Evolutionary conservation across 2,113 vertebrate genomes (phyloP), one percentile per base, ranked within the genome.

Genomic region (Salminus brasiliensis): DNA sequence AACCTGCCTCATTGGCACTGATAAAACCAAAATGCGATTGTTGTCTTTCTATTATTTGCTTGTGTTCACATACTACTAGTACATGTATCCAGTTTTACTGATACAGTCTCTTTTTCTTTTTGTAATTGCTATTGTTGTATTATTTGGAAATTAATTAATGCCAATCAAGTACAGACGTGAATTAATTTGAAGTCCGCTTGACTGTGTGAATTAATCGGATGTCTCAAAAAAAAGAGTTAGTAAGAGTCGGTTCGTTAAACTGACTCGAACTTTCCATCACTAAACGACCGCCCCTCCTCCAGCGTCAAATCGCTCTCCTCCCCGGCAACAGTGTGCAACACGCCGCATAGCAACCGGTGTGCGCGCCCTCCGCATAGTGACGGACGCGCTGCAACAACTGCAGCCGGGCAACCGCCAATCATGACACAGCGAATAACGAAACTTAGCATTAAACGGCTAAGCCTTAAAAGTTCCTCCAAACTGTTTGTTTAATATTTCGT

Each of bases 331-430:
- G 71, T 25, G 55, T 30, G 45, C 65, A 82, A 65, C 80, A 72
- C 75, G 65, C 57, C 66, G 80, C 85, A 86, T 81, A 79, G 81
- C 84, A 83, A 83, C 81, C 74, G 29, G 43, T 27, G 11, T 39
- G 57, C 79, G 53, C 79, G 29, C 53, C 25, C 65, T 25, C 41
- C 78, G 78, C 79, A 84, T 74, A 81, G 57, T 71, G 57, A 84
- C 83, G 73, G 79, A 55, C 63, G 65, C 32, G 21, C 30, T 55
- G 39, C 6, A 67, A 49, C 29, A 53, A 43, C 53, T 60, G 78
- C 67, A 73, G 16, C 34, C 43, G 13, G 63, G 27, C 52, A 75
- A 74, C 75, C 70, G 45, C 76, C 27, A 73, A 45, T 27, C 55
- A 74, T 75, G 65, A 81, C 83, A 47, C 69, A 69, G 52, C 52